Evolutionary conservation across 1,140 invertebrate species (phyloP), one percentile per base, ranked within the genome.

Genomic region (Acyrthosiphon pisum): DNA sequence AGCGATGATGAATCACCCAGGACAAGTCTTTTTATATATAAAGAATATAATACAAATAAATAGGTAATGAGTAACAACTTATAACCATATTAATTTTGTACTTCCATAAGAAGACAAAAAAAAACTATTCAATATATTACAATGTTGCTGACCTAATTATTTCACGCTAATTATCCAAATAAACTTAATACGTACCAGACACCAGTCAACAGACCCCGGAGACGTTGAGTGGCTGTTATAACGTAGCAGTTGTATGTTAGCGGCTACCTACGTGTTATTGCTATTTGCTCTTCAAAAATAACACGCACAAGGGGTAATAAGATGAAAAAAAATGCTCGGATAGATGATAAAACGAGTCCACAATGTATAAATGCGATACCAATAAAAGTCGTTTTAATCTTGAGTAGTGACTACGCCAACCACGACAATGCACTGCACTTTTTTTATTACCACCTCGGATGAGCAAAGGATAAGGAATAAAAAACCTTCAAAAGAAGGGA

Each of bases 311-410:
- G 9, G 30, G 4, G 11, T 68, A 68, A 68, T n/a, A 76, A 1
- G 30, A 76, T 35, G 30, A 84, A 44, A 84, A n/a, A 41, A 84
- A 41, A 18, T 84, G 2, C 22, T 41, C 37, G 7, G 9, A 41
- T 84, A 84, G 22, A 44, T 22, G 9, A 84, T 84, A 44, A 84
- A 44, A 30, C 41, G 7, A 84, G 2, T 23, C 11, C 9, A 44
- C 37, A 44, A 30, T 26, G 37, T 9, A 84, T 30, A 87, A 44
- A 84, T 26, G 37, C 9, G 83, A 87, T 48, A 30, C 84, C 26
- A 48, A 87, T 46, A 87, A 87, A 87, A 87, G 44, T 87, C 84
- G 30, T 87, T 87, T 87, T 46, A 46, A 87, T 87, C 84, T 44
- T 87, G 22, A 87, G 44, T 46, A 87, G 84, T 46, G 84, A 48